These are phyloP conservation scores for Mesoclemmys tuberculata DNA, from an alignment of 2,113 vertebrate genomes.

Conservation along the genomic window DNA sequence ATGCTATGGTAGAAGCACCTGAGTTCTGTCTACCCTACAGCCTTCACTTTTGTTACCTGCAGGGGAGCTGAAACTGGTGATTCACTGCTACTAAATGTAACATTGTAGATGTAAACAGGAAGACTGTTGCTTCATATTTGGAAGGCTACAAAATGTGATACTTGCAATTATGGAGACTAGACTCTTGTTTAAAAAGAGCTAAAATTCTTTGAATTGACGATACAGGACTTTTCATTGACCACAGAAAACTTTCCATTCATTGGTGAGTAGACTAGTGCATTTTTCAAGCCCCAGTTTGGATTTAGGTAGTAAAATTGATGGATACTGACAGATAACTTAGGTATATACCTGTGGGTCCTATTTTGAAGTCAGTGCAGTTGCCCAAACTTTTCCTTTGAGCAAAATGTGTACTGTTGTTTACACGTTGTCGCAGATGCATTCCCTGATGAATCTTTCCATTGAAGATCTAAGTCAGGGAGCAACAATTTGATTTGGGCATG, in stretches of 20 bases:
- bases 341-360: background rate
- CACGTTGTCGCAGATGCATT: background rate
- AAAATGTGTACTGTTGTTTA: background rate
- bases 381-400: background rate
- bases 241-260: background rate
- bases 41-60: rapidly evolving
- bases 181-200: background rate
- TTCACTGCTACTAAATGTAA: background rate
- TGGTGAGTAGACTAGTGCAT: background rate
- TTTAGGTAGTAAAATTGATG: background rate
- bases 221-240: background rate
- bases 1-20: rapidly evolving
- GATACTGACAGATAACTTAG: background rate
- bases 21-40: rapidly evolving
- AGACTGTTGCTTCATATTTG: background rate
- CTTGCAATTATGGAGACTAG: background rate
- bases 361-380: background rate
- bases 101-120: background rate
- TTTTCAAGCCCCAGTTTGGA: background rate
- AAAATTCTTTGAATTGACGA: background rate
- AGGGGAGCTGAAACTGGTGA: background rate
- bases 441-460: background rate
- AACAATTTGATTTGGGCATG: background rate
- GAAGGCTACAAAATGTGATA: background rate
- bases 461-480: background rate